Conservation (phyloP, 2,113 vertebrate genomes). For the Salvelinus alpinus region DNA sequence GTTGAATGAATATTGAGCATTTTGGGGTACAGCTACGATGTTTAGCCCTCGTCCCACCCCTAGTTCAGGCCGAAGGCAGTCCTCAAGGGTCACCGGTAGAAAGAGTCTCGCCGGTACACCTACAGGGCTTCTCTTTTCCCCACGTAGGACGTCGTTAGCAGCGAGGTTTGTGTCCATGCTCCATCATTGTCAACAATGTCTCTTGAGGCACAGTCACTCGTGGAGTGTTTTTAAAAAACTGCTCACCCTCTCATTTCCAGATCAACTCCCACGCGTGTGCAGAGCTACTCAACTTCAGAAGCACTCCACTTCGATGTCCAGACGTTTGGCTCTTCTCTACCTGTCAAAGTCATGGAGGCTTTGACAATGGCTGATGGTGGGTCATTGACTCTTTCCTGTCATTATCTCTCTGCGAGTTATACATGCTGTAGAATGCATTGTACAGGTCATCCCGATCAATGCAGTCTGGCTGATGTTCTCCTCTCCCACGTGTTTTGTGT, state of each 20-base stretch:
- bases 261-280: slow-evolving; percentile 82
- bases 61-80: slow-evolving; percentile 65
- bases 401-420: no score
- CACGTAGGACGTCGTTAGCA: slow-evolving; percentile 62
- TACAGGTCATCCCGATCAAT: no score
- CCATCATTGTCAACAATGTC: background rate
- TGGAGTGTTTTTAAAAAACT: background rate
- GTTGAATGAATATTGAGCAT: background rate
- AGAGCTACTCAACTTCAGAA: slow-evolving; percentile 79
- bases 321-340: slow-evolving; percentile 89
- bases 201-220: background rate
- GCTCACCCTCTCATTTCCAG: slow-evolving; percentile 59
- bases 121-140: slow-evolving; percentile 67
- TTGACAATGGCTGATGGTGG: slow-evolving; percentile 85
- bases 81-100: slow-evolving; percentile 54
- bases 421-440: no score
- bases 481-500: background rate
- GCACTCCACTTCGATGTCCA: slow-evolving; percentile 86
- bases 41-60: slow-evolving; percentile 66
- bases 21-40: slow-evolving; percentile 49
- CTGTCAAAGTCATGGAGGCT: slow-evolving; percentile 95
- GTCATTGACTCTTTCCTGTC: background rate
- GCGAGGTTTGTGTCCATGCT: slow-evolving; percentile 51
- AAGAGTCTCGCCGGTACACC: slow-evolving; percentile 58
- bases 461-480: no score